A percentile compares a stretch with the other conserved stretches of the same genome.
phyloP scores from a whole-genome alignment of 2,113 vertebrate genomes.

The Trematocara macrostoma region DNA sequence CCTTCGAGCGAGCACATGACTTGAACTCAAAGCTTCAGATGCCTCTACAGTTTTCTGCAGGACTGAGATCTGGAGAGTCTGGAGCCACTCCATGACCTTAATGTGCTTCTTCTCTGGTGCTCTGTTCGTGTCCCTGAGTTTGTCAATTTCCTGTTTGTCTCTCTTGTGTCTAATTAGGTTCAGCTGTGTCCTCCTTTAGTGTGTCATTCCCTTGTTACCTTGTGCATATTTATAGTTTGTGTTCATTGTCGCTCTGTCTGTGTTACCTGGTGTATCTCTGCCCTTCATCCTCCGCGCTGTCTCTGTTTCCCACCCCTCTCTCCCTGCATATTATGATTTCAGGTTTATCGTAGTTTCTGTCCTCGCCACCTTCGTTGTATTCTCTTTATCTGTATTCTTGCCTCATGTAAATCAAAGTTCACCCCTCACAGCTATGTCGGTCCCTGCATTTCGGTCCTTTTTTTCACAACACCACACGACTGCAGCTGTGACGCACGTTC shows the following conservation, averaged over 20 bases:
- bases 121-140: background rate
- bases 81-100: rapidly evolving
- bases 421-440: background rate
- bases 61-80: background rate
- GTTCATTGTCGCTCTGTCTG: background rate
- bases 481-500: rapidly evolving
- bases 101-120: background rate
- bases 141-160: background rate
- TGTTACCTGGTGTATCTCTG: background rate
- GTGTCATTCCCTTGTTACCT: background rate
- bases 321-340: background rate
- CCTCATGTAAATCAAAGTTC: background rate
- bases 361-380: background rate
- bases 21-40: background rate
- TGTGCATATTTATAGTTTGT: rapidly evolving
- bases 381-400: background rate
- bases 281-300: no score
- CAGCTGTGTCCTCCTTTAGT: background rate
- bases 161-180: background rate
- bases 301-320: background rate
- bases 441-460: background rate
- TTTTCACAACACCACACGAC: background rate
- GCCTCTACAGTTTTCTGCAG: background rate
- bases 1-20: background rate
- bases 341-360: background rate